These are phyloP conservation scores for Strix occidentalis DNA, from an alignment of 2,797 vertebrate species.

Conservation along the genomic window DNA sequence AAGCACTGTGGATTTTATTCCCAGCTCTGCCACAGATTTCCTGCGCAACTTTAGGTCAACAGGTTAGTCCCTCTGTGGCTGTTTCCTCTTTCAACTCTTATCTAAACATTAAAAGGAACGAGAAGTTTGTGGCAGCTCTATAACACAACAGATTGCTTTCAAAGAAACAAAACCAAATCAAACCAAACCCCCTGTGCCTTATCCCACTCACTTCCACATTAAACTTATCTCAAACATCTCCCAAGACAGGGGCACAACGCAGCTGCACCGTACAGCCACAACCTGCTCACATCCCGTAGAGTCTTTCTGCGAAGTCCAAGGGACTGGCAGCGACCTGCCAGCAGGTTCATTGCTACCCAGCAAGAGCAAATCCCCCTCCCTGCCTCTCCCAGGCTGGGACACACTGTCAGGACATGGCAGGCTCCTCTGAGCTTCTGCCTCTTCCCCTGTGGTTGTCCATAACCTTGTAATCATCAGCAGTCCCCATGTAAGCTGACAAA, in stretches of 20 bases:
- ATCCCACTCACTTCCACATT: neutral
- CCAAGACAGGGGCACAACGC: neutral
- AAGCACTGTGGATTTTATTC: neutral
- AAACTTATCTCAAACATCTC: neutral
- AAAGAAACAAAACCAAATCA: neutral
- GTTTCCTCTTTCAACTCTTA: constrained; percentile 18
- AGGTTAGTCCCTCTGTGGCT: neutral
- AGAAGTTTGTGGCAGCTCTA: constrained; percentile 4
- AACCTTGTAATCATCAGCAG: neutral
- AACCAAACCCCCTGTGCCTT: neutral
- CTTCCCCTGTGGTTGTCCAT: neutral
- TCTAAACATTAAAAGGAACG: constrained; percentile 28
- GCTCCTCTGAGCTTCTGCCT: neutral
- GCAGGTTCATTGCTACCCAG: neutral
- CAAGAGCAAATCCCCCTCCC: neutral
- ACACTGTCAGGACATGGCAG: neutral
- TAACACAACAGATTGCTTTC: neutral
- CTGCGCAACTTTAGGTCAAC: neutral
- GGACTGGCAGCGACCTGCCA: neutral
- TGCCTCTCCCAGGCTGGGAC: neutral
- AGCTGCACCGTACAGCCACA: neutral
- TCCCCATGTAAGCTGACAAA: neutral
- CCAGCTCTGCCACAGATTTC: constrained; percentile 26
- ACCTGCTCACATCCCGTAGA: neutral
- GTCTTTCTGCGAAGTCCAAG: neutral